Evolutionary conservation across 1,140 invertebrate species (phyloP).

Genomic region (Drosophila yakuba): DNA sequence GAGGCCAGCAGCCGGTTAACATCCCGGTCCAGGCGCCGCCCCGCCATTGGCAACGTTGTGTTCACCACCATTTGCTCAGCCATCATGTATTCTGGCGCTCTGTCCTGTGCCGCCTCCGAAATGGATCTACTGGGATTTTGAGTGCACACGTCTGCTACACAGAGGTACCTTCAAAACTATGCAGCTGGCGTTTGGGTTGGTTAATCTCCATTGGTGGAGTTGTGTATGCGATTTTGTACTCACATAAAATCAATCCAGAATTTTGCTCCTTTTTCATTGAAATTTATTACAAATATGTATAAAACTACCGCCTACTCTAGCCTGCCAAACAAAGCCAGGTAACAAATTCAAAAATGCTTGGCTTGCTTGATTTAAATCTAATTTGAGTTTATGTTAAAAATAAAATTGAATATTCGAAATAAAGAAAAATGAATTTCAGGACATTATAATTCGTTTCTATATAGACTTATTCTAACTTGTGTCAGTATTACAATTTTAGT

Average conservation of each 20-base stretch:
- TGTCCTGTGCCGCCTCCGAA: slow-evolving; percentile 47
- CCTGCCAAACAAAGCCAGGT: background rate
- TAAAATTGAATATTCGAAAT: no score
- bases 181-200: slow-evolving; percentile 19
- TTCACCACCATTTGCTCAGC: slow-evolving; percentile 82
- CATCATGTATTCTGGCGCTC: slow-evolving; percentile 48
- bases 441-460: no score
- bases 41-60: slow-evolving; percentile 99
- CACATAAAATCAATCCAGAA: slow-evolving; percentile 69
- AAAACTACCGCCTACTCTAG: slow-evolving; percentile 42
- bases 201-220: no score
- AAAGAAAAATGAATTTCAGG: no score
- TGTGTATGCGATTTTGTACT: slow-evolving; percentile 21
- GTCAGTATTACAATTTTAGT: no score
- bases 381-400: no score
- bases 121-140: slow-evolving; percentile 68
- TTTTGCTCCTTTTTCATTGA: slow-evolving; percentile 64
- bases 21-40: slow-evolving; percentile 99
- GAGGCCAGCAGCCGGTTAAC: slow-evolving; percentile 99
- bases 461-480: no score
- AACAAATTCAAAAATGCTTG: background rate
- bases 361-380: background rate
- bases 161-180: slow-evolving; percentile 73
- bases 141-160: slow-evolving; percentile 71
- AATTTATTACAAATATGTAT: slow-evolving; percentile 37